phyloP scores from a whole-genome alignment of 1,140 invertebrate genomes.

The Panagrolaimus sp. region DNA sequence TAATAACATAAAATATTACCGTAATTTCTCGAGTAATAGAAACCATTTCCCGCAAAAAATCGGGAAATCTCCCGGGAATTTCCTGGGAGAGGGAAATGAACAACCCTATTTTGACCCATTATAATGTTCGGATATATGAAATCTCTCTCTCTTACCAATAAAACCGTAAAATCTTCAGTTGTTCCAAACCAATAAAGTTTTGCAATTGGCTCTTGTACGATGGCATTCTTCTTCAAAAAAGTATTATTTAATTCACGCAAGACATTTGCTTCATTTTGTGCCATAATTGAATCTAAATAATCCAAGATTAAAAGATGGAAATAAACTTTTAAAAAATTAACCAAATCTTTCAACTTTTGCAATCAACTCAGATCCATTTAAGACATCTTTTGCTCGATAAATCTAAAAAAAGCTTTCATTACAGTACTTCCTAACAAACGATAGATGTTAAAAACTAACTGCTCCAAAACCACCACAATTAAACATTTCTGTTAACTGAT shows the following conservation, averaged over 20 bases:
- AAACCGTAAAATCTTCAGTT: no score
- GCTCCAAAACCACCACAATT: conserved; percentile 3
- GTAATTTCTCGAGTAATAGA: no score
- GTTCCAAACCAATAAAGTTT: neutral
- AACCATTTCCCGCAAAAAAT: no score
- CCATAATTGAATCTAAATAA: neutral
- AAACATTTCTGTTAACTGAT: neutral
- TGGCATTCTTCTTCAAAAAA: neutral
- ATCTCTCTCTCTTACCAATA: no score
- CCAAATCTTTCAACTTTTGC: neutral
- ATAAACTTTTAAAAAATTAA: no score
- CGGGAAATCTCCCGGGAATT: no score
- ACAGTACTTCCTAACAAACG: neutral
- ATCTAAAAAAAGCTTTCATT: neutral
- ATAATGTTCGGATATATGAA: no score
- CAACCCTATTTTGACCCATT: no score
- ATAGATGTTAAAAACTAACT: neutral
- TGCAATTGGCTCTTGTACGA: neutral
- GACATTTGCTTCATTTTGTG: neutral
- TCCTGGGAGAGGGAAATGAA: no score
- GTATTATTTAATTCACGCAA: neutral
- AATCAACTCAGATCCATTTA: neutral
- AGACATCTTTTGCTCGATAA: neutral
- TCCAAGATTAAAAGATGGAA: neutral
- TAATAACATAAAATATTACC: no score